These are phyloP conservation scores for Hemicentrotus pulcherrimus DNA, from an alignment of 35 echinoderm and acorn worm species.

Conservation along the genomic window DNA sequence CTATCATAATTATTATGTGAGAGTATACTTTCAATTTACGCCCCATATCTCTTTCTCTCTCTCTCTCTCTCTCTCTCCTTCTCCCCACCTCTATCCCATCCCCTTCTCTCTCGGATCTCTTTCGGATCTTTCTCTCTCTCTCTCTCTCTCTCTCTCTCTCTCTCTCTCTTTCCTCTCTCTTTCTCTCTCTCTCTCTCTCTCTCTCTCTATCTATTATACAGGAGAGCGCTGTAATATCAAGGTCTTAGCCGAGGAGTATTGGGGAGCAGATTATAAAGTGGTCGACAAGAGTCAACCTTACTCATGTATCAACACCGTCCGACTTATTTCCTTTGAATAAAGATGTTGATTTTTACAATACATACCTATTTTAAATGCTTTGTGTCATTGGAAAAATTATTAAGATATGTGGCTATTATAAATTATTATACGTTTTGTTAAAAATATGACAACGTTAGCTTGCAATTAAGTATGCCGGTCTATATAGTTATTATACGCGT, in stretches of 20 bases:
- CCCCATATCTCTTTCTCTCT: not conserved
- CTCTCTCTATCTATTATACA: not conserved
- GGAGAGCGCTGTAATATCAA: not conserved
- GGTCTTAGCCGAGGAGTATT: not conserved
- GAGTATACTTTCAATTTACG: not conserved
- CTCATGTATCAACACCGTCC: not conserved
- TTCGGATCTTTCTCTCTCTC: too few species aligned
- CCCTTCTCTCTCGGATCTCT: too few species aligned
- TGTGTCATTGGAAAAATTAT: too few species aligned
- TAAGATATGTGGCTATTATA: too few species aligned
- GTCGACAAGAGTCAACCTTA: not conserved
- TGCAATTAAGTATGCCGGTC: too few species aligned
- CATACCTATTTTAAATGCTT: too few species aligned
- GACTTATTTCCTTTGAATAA: not conserved
- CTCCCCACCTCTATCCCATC: not conserved
- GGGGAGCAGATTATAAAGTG: not conserved
- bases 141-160: not conserved
- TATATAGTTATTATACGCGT: too few species aligned
- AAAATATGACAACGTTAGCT: too few species aligned
- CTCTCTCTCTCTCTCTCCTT: not conserved
- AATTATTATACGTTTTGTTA: too few species aligned
- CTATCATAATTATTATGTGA: too few species aligned
- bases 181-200: too few species aligned
- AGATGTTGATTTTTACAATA: too few species aligned
- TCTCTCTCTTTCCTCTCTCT: not conserved